Base-by-base conservation (phyloP, 2,113 vertebrate genomes). In the Crotalus viridis region DNA sequence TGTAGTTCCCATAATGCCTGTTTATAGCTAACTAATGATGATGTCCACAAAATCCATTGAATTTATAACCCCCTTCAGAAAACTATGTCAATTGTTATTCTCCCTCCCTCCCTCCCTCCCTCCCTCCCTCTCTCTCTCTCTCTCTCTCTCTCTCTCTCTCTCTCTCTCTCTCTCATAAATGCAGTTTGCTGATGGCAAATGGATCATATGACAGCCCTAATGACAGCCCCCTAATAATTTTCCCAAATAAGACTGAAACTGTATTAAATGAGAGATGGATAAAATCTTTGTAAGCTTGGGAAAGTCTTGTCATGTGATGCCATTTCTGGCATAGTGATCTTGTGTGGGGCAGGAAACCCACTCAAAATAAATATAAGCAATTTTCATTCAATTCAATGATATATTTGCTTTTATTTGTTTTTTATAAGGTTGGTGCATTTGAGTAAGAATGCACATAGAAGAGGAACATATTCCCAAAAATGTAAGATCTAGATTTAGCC, bases 401-500 rank as follows among this genome's bases (percentile, higher is more conserved):
- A 33, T 93, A 64, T 94, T n/a, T 94, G 90, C 90, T 64, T 92
- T 64, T 33, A 56, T 74, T 93, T 19, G 88, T 39, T 87, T 93
- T 51, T 93, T 69, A 86, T 52, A 64, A 57, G 94, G 85, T 48
- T 92, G 61, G 94, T 91, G 33, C 51, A 85, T 96, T 92, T 93
- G 91, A 94, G 93, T 89, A 69, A 90, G 21, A 56, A 92, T 89
- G 28, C 48, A 92, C 26, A 33, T 92, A 24, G 92, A 94, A 85
- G 48, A 85, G 56, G 74, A 89, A 59, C 92, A 89, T 48, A 74
- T 19, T 95, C 54, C 64, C 92, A 88, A 91, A 90, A 81, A 93
- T 92, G 89, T 22, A 24, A 92, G 93, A 88, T 81, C 33, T 93
- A 26, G 17, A 95, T 54, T 17, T 95, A 96, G 94, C 64, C 87